A percentile compares a stretch with the other conserved stretches of the same genome.
Evolutionary conservation across 2,888 invertebrate species (phyloP).

Genomic region (Stramonita haemastoma): DNA sequence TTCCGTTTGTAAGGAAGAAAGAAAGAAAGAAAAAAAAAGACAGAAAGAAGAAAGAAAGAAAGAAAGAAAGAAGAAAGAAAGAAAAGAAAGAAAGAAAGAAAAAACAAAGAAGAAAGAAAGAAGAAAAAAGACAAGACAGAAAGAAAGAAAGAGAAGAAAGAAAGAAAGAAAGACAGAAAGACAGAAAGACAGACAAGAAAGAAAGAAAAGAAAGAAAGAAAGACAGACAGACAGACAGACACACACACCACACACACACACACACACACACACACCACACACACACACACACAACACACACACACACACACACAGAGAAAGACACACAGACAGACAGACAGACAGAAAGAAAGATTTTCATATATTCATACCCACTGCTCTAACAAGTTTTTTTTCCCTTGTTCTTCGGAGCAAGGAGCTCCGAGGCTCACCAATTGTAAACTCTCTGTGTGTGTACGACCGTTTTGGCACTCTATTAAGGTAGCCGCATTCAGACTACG

Average conservation of each 20-base stretch:
- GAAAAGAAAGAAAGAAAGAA: background rate
- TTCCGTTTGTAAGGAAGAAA: background rate
- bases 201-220: background rate
- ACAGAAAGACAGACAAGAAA: background rate
- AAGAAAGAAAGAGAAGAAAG: background rate
- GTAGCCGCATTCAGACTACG: too few species aligned
- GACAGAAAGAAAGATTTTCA: too few species aligned
- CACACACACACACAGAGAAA: background rate
- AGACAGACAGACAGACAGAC: background rate
- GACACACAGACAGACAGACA: background rate
- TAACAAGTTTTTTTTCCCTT: too few species aligned
- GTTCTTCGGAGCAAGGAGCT: too few species aligned
- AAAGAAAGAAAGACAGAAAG: background rate
- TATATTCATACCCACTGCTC: too few species aligned
- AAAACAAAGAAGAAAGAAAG: background rate
- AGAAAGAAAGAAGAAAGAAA: too few species aligned
- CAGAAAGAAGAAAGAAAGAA: background rate
- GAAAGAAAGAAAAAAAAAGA: background rate
- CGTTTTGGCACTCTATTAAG: too few species aligned
- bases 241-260: too few species aligned
- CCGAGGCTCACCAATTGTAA: too few species aligned
- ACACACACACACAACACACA: too few species aligned
- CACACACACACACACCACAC: too few species aligned
- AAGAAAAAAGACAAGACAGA: background rate
- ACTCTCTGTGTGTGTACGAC: too few species aligned